Evolutionary conservation across 2,888 invertebrate genomes (phyloP).

Genomic region (Ectobius pallidus): DNA sequence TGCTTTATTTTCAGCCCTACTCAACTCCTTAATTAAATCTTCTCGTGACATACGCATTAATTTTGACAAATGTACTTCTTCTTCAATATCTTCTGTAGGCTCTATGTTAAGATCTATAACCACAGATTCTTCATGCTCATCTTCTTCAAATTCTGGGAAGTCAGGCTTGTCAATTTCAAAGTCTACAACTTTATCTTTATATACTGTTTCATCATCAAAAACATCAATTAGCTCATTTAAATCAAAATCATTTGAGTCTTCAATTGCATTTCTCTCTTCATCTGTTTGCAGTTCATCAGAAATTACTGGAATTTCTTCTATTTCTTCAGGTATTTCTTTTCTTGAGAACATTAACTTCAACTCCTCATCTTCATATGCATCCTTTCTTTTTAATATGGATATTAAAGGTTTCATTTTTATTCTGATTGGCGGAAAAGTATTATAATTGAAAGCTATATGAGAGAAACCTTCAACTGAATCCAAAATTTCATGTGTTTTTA

Average conservation of each 20-base stretch:
- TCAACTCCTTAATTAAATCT: constrained; percentile 21
- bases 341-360: constrained; percentile 52
- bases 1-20: not conserved
- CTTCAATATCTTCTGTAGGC: constrained; percentile 15
- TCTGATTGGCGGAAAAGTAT: constrained; percentile 75
- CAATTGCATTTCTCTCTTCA: not conserved
- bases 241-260: not conserved
- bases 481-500: constrained; percentile 74
- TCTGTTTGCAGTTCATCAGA: not conserved
- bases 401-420: constrained; percentile 84
- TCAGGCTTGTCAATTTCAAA: not conserved
- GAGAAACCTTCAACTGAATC: constrained; percentile 83
- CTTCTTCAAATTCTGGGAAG: constrained; percentile 14
- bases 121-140: not conserved
- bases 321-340: not conserved
- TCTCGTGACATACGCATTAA: constrained; percentile 25
- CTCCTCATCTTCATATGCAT: constrained; percentile 48
- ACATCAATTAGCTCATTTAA: not conserved
- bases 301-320: not conserved
- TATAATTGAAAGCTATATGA: constrained; percentile 80
- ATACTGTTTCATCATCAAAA: not conserved
- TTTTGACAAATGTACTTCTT: constrained; percentile 9
- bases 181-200: not conserved
- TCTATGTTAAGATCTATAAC: constrained; percentile 12
- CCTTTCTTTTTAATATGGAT: constrained; percentile 74